These are phyloP conservation scores for Ceryle rudis DNA, from an alignment of 2,797 vertebrate species.

Conservation along the genomic window DNA sequence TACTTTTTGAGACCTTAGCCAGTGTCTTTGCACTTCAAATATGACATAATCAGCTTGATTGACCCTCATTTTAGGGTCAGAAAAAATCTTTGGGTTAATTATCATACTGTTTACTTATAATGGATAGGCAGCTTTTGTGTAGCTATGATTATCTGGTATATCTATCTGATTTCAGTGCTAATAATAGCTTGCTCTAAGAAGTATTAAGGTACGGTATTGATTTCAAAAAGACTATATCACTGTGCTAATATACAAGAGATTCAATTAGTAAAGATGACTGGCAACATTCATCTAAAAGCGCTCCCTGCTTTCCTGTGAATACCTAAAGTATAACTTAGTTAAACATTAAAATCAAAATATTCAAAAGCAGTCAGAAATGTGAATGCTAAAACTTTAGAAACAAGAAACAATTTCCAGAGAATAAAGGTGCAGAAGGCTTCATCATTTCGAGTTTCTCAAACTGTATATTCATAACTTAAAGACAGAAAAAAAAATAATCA, in stretches of 20 bases:
- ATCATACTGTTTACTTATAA: background rate
- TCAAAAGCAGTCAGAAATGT: background rate
- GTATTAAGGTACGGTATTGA: background rate
- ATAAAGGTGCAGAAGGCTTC: background rate
- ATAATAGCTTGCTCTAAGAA: background rate
- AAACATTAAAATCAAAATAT: background rate
- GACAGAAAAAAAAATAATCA: background rate
- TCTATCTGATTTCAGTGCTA: slow-evolving; percentile 1
- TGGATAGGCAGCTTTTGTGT: background rate
- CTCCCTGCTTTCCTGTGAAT: background rate
- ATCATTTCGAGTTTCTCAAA: background rate
- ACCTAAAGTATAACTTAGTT: background rate
- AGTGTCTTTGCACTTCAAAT: background rate
- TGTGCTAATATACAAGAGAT: background rate
- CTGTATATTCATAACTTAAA: background rate
- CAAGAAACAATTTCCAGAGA: background rate
- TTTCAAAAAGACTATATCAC: background rate
- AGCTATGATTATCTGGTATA: background rate
- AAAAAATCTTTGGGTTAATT: slow-evolving; percentile 14
- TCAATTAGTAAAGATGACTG: slow-evolving; percentile 37
- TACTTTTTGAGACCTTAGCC: background rate
- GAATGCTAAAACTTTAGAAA: background rate
- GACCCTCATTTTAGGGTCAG: background rate
- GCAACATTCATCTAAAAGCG: background rate
- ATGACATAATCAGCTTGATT: background rate